These are phyloP conservation scores for Furcula furcula DNA, from an alignment of 2,888 invertebrate genomes.

Conservation along the genomic window DNA sequence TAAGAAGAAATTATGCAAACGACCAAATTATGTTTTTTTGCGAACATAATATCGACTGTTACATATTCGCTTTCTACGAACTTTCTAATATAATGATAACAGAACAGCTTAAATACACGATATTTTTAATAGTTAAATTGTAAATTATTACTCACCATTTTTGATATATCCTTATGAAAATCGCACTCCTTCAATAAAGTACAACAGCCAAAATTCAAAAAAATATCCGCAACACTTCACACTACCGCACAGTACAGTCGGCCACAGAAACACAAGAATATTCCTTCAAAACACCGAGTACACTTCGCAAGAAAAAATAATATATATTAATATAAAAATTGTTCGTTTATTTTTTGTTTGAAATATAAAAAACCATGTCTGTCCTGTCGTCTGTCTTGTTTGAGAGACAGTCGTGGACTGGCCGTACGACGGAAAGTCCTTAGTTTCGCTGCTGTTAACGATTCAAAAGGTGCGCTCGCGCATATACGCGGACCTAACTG, in stretches of 20 bases:
- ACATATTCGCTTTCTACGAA: slow-evolving; percentile 20
- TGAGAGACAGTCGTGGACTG: slow-evolving; percentile 76
- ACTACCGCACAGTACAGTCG: slow-evolving; percentile 30
- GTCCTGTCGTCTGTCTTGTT: slow-evolving; percentile 68
- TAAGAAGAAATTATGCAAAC: slow-evolving; percentile 2
- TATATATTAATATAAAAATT: slow-evolving; percentile 37
- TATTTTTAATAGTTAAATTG: slow-evolving; percentile 1
- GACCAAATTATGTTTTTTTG: slow-evolving; percentile 1
- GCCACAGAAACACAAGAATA: slow-evolving; percentile 27
- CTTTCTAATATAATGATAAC: slow-evolving; percentile 21
- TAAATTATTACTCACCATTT: slow-evolving; percentile 58
- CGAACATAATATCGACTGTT: background rate
- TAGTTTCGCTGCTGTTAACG: slow-evolving; percentile 52
- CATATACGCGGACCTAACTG: slow-evolving; percentile 63
- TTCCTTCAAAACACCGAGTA: slow-evolving; percentile 18
- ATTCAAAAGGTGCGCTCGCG: slow-evolving; percentile 66
- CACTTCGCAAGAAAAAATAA: slow-evolving; percentile 31
- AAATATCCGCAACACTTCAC: slow-evolving; percentile 33
- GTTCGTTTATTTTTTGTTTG: slow-evolving; percentile 18
- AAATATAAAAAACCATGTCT: slow-evolving; percentile 39
- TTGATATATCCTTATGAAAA: slow-evolving; percentile 44
- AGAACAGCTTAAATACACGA: background rate
- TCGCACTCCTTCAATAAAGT: slow-evolving; percentile 31
- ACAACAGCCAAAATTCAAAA: too few relatives aligned
- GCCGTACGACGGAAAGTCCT: slow-evolving; percentile 56